Evolutionary conservation across 2,797 vertebrate species (phyloP).

Genomic region (Myripristis murdjan): DNA sequence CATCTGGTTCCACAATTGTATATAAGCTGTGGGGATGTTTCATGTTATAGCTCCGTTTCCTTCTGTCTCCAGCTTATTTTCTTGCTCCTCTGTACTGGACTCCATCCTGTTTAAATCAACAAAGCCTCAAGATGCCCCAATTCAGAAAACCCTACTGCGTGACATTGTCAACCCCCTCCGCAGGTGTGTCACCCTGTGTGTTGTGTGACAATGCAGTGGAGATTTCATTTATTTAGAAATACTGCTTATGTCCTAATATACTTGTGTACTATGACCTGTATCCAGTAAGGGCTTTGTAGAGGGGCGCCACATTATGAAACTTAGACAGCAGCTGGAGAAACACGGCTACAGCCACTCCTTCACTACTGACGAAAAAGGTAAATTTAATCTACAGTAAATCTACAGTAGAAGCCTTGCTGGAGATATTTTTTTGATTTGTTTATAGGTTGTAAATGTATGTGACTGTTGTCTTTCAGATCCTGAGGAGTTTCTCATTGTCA

Average conservation of each 20-base stretch:
- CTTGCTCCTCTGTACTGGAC: slow-evolving; percentile 91
- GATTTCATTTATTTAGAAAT: not conserved
- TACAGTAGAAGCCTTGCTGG: not conserved
- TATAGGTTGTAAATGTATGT: not conserved
- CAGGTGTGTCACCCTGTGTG: slow-evolving; percentile 74
- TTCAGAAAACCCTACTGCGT: slow-evolving; percentile 89
- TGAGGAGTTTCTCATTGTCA: slow-evolving; percentile 92
- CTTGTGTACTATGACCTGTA: not conserved
- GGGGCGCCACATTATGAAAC: slow-evolving; percentile 88
- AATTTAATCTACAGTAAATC: slow-evolving; percentile 4
- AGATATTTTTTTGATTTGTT: not conserved
- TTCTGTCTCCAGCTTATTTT: slow-evolving; percentile 87
- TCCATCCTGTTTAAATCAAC: slow-evolving; percentile 90
- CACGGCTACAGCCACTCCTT: slow-evolving; percentile 89
- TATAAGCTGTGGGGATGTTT: not conserved
- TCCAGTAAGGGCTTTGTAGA: slow-evolving; percentile 89
- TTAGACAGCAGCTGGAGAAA: slow-evolving; percentile 88
- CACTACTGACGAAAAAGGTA: slow-evolving; percentile 93
- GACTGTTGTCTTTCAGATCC: slow-evolving; percentile 85
- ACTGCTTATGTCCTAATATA: not conserved
- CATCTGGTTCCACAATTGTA: too few relatives aligned
- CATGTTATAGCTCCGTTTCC: not conserved
- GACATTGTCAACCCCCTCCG: slow-evolving; percentile 93
- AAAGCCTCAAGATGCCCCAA: slow-evolving; percentile 69
- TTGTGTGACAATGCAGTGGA: not conserved